Conservation (phyloP, 2,113 vertebrate genomes). For the Dendrocopos noguchii region DNA sequence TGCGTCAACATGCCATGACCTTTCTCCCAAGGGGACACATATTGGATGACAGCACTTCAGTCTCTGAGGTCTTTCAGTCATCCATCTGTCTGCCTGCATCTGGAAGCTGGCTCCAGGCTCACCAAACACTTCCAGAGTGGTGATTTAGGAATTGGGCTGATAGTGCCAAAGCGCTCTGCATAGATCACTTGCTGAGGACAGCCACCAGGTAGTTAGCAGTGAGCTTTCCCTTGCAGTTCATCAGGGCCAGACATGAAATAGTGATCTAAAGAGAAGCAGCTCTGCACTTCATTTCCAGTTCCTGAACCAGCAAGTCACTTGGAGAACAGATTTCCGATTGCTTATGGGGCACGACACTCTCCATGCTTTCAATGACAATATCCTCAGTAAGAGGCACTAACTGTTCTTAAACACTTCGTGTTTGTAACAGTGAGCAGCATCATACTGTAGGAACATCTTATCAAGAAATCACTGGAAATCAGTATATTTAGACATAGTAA, state of each 20-base stretch:
- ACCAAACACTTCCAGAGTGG: background rate
- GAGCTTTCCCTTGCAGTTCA: background rate
- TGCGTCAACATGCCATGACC: background rate
- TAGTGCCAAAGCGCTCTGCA: background rate
- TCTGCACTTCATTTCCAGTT: background rate
- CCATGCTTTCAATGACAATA: background rate
- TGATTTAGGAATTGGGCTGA: background rate
- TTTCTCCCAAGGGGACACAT: background rate
- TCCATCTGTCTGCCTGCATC: background rate
- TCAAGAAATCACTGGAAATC: background rate
- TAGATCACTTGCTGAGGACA: background rate
- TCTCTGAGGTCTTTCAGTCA: fast-evolving
- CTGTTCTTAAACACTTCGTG: background rate
- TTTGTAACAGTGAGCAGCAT: background rate
- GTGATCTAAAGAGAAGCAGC: background rate
- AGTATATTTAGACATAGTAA: background rate
- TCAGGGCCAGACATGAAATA: background rate
- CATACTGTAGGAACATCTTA: background rate
- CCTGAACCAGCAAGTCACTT: background rate
- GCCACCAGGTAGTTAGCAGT: background rate
- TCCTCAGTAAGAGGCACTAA: background rate
- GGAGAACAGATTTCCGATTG: background rate
- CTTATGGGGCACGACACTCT: background rate
- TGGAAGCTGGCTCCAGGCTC: background rate
- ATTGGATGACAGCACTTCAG: background rate